A percentile compares a stretch with the other conserved stretches of the same genome.
These are phyloP conservation scores for Troides aeacus DNA, from an alignment of 2,888 invertebrate species.

Conservation along the genomic window DNA sequence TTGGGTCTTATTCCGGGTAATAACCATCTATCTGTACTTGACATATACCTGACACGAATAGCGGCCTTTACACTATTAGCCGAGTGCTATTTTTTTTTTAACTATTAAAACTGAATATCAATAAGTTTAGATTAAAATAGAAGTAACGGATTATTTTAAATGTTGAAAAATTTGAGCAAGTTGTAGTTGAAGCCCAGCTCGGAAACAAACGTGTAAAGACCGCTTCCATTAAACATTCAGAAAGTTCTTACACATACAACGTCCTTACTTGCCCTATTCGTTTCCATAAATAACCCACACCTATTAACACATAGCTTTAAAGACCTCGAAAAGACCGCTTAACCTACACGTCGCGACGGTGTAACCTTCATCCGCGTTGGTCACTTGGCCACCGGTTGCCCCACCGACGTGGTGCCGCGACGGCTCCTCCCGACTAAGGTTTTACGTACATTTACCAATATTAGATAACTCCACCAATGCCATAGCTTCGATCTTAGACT, in stretches of 20 bases:
- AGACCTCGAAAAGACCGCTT: slow-evolving; percentile 62
- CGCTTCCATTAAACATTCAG: slow-evolving; percentile 58
- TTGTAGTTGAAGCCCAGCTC: background rate
- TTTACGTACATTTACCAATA: slow-evolving; percentile 64
- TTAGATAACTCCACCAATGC: slow-evolving; percentile 68
- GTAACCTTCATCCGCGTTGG: slow-evolving; percentile 45
- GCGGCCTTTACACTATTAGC: slow-evolving; percentile 32
- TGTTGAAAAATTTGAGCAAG: background rate
- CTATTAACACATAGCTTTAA: slow-evolving; percentile 66
- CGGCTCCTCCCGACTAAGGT: slow-evolving; percentile 50
- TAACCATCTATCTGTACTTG: slow-evolving; percentile 67
- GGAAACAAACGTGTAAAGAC: slow-evolving; percentile 33
- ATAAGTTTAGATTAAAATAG: background rate
- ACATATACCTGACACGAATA: slow-evolving; percentile 64
- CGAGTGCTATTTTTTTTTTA: background rate
- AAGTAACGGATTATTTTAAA: background rate
- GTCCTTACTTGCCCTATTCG: slow-evolving; percentile 65
- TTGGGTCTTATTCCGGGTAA: slow-evolving; percentile 67
- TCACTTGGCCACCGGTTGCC: slow-evolving; percentile 56
- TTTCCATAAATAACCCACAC: slow-evolving; percentile 77
- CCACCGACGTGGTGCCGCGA: slow-evolving; percentile 60
- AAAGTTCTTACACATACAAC: slow-evolving; percentile 69
- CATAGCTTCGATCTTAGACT: slow-evolving; percentile 65
- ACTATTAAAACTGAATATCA: background rate
- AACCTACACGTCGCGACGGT: slow-evolving; percentile 59